Percentiles rank a stretch among this genome's conserved stretches.
Evolutionary conservation across 2,797 vertebrate genomes (phyloP).

Genomic region (Mus minutoides): DNA sequence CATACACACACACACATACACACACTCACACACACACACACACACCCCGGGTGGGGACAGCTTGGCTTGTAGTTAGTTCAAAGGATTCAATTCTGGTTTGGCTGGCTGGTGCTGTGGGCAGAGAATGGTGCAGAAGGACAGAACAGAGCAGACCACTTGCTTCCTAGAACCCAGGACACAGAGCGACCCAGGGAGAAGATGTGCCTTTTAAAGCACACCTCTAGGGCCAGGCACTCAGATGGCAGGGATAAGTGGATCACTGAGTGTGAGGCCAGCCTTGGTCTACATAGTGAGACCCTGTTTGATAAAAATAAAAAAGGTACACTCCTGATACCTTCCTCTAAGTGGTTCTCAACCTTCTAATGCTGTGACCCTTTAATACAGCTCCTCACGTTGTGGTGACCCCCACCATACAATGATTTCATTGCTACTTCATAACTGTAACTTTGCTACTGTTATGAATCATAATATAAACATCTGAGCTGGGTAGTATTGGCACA

Average conservation of each 20-base stretch:
- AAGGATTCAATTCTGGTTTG: background rate
- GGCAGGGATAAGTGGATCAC: background rate
- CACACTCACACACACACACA: background rate
- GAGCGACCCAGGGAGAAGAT: background rate
- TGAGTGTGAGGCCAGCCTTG: background rate
- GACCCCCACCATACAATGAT: background rate
- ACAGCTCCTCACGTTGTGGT: no score
- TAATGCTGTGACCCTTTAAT: background rate
- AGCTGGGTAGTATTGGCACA: no score
- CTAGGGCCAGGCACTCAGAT: background rate
- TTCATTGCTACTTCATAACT: background rate
- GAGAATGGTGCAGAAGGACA: background rate
- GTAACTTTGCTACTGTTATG: background rate
- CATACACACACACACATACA: background rate
- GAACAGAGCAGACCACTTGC: background rate
- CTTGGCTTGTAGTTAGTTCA: background rate
- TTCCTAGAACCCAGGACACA: background rate
- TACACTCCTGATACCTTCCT: background rate
- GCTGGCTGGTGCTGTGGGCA: background rate
- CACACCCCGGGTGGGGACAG: no score
- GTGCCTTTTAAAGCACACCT: background rate
- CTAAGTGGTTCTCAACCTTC: background rate
- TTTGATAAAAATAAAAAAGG: background rate
- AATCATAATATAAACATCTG: background rate
- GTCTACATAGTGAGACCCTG: background rate